Conservation (phyloP, 2,888 invertebrate species). For the Ferdinandea cuprea region DNA sequence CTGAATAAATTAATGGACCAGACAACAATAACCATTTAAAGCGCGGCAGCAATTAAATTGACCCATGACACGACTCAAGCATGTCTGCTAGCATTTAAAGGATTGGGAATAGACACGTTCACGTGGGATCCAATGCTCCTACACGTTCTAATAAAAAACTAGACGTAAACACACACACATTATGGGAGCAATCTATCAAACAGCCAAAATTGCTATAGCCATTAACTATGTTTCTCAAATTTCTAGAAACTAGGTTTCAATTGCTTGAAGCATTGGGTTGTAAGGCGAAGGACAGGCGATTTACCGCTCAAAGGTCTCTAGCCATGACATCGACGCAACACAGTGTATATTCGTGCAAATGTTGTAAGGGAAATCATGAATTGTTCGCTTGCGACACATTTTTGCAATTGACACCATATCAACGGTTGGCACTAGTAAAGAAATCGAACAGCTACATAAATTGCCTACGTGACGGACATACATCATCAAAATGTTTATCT, state of each 20-base stretch:
- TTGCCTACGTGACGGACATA: slow-evolving; percentile 18
- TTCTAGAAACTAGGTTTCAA: neutral
- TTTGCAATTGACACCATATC: neutral
- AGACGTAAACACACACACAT: neutral
- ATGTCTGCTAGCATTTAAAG: too few species aligned
- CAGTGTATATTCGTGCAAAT: too few species aligned
- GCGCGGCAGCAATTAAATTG: too few species aligned
- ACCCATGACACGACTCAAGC: too few species aligned
- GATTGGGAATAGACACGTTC: too few species aligned
- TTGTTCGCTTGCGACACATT: neutral
- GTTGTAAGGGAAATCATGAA: neutral
- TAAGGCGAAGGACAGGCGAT: neutral
- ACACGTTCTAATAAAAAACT: too few species aligned
- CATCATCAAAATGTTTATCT: slow-evolving; percentile 1
- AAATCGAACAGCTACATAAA: slow-evolving; percentile 2
- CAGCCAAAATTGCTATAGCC: neutral
- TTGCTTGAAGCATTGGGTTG: neutral
- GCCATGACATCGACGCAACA: too few species aligned
- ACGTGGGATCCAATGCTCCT: too few species aligned
- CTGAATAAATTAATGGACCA: too few species aligned
- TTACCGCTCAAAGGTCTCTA: too few species aligned
- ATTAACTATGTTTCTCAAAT: neutral
- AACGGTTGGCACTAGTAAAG: neutral
- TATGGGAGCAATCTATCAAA: slow-evolving; percentile 13
- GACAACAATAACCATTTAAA: too few species aligned